Evolutionary conservation across 2,113 vertebrate genomes (phyloP), one percentile per base, ranked within the genome.

Genomic region (Menura novaehollandiae): DNA sequence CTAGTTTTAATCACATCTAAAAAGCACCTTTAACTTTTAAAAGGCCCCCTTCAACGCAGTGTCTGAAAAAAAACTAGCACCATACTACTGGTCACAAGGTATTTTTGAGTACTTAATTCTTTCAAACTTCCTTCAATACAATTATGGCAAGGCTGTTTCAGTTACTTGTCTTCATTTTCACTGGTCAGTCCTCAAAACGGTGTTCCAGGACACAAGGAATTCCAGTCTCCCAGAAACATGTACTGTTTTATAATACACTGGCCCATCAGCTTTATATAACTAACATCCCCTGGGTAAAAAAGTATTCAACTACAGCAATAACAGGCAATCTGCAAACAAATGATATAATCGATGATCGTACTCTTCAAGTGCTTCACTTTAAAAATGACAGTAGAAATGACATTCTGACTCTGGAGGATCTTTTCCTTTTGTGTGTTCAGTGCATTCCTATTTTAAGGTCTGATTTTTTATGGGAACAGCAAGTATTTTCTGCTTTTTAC

Each of bases 161-260:
- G 23, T 33, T 43, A 69, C 33, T 8, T 37, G 15, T 66, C 51
- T 24, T 89, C 27, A 32, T 21, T 69, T 89, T 55, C 24, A 52
- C 46, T 2, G 1, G 27, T 18, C 35, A 78, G 35, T 52, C 44
- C 67, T 66, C n/a, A 59, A 73, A 92, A 76, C 0, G 0, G 28
- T 68, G 56, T 62, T 88, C 55, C 43, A 72, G 32, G 43, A 62
- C 58, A n/a, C 13, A 32, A 73, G 71, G 46, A 85, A 90, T 44
- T 71, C 43, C 59, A 82, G 52, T 4, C 6, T 32, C 12, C 1
- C 19, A 85, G 35, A 81, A 20, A 74, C 5, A 15, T 9, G 5
- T 22, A 78, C 15, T 81, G 33, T 27, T 94, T 63, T n/a, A 60
- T 37, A 82, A 41, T 4, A 47, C 23, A 62, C 15, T 28, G 22